phyloP scores from a whole-genome alignment of 2,888 invertebrate species.

The Zygogramma bicolorata region DNA sequence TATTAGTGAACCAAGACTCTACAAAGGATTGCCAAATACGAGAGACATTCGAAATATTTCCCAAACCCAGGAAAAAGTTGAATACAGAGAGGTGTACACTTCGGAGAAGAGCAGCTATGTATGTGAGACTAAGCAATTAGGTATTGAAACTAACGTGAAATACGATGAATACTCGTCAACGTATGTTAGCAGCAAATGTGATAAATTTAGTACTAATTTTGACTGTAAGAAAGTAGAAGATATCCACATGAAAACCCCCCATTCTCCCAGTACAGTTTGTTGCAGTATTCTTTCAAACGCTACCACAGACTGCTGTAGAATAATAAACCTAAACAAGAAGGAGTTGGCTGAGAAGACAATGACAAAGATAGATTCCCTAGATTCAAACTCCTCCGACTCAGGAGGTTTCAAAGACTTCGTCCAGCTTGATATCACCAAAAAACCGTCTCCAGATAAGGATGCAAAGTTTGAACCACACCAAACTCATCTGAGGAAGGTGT shows the following conservation, averaged over 20 bases:
- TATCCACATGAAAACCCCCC: constrained; percentile 60
- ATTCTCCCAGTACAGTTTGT: constrained; percentile 66
- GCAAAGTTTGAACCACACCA: constrained; percentile 31
- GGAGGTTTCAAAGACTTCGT: constrained; percentile 67
- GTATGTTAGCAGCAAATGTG: constrained; percentile 60
- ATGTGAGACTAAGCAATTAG: constrained; percentile 40
- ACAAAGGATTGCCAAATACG: constrained; percentile 37
- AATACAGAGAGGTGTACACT: constrained; percentile 41
- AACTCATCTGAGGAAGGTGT: constrained; percentile 61
- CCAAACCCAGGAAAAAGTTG: constrained; percentile 43
- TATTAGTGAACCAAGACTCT: constrained; percentile 31
- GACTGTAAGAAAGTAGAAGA: constrained; percentile 55
- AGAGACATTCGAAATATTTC: constrained; percentile 32
- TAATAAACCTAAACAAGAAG: constrained; percentile 63
- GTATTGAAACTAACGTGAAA: constrained; percentile 50
- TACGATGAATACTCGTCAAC: constrained; percentile 50
- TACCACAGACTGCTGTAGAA: constrained; percentile 66
- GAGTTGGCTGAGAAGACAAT: constrained; percentile 60
- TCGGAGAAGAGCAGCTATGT: constrained; percentile 38
- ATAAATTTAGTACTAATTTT: constrained; percentile 56
- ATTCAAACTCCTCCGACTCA: constrained; percentile 67
- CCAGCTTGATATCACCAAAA: constrained; percentile 58
- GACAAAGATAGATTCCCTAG: constrained; percentile 65
- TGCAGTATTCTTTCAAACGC: constrained; percentile 66
- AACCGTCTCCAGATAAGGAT: constrained; percentile 45